Percentiles rank a stretch among this genome's conserved stretches.
phyloP scores from a whole-genome alignment of 1,140 invertebrate genomes.

The Orchesella cincta region DNA sequence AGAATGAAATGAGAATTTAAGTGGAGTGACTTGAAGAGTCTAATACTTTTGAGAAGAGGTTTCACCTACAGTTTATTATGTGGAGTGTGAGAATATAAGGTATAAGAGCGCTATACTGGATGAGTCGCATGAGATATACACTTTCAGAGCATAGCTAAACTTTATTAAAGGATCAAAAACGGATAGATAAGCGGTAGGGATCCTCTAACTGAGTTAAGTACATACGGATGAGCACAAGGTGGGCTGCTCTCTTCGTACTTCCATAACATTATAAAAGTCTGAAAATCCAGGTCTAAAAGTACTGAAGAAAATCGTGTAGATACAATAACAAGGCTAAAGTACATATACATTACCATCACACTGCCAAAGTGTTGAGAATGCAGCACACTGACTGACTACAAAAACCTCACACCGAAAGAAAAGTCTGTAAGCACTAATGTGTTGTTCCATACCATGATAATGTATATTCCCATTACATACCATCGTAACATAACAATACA shows the following conservation, averaged over 20 bases:
- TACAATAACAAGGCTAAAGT: background rate
- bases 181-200: slow-evolving; percentile 21
- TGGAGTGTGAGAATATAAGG: no score
- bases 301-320: background rate
- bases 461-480: background rate
- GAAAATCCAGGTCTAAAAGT: background rate
- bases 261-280: background rate
- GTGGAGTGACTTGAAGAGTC: slow-evolving; percentile 22
- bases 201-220: background rate
- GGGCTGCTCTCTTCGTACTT: background rate
- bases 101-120: no score
- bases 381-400: no score
- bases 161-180: slow-evolving; percentile 20
- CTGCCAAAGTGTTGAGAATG: background rate
- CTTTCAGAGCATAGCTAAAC: background rate
- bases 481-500: background rate
- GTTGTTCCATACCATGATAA: background rate
- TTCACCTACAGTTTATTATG: slow-evolving; percentile 27
- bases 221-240: slow-evolving; percentile 2
- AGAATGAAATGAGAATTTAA: background rate
- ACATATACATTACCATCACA: background rate
- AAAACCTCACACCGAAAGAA: background rate
- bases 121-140: no score
- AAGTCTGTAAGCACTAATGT: background rate
- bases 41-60: slow-evolving; percentile 10